Conservation (phyloP, 2,888 invertebrate genomes). For the Quadriops clusia region DNA sequence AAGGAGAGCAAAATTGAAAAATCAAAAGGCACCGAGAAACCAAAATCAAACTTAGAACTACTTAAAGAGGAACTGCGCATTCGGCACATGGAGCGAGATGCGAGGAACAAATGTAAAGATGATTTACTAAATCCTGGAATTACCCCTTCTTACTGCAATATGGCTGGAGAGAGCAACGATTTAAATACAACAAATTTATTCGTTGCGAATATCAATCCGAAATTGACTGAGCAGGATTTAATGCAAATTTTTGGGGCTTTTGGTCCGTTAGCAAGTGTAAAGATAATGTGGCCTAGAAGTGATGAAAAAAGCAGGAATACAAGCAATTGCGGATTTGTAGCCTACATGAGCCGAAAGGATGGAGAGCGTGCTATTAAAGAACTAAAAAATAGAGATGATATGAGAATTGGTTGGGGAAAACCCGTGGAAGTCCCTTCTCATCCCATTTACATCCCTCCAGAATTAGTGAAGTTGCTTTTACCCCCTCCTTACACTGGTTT, state of each 20-base stretch:
- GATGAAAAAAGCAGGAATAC: conserved; percentile 83
- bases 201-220: conserved; percentile 89
- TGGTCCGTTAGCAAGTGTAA: conserved; percentile 95
- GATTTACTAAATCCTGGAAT: conserved; percentile 39
- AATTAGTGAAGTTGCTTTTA: conserved; percentile 61
- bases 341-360: conserved; percentile 96
- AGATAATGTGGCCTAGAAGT: conserved; percentile 99
- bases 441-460: conserved; percentile 92
- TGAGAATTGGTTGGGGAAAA: conserved; percentile 96
- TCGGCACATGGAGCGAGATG: conserved; percentile 88
- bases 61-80: conserved; percentile 95
- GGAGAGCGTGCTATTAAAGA: conserved; percentile 80
- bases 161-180: conserved; percentile 66
- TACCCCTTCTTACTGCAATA: conserved; percentile 27
- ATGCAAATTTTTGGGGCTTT: conserved; percentile 95
- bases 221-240: conserved; percentile 86
- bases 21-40: conserved; percentile 69
- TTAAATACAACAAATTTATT: conserved; percentile 95
- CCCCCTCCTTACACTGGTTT: conserved; percentile 86
- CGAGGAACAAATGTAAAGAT: conserved; percentile 74
- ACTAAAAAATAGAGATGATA: conserved; percentile 79
- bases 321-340: conserved; percentile 97
- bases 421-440: conserved; percentile 88
- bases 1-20: conserved; percentile 47
- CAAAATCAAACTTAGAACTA: conserved; percentile 90